Conservation (phyloP, 2,888 invertebrate species). For the Pasiphila rectangulata region DNA sequence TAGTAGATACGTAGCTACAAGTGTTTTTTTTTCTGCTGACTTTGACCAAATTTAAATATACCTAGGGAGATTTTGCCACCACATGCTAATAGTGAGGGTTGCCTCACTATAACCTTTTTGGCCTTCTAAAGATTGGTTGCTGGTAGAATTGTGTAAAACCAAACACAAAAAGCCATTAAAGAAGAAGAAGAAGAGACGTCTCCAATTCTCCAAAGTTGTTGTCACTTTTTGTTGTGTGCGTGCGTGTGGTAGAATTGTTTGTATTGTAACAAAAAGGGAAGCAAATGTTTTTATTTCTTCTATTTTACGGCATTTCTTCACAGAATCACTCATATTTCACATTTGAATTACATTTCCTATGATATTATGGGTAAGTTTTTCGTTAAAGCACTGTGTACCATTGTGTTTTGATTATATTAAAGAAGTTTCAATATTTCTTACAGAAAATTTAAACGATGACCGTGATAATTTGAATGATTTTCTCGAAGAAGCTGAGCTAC, state of each 20-base stretch:
- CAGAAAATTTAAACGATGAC: constrained; percentile 58
- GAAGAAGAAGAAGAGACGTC: too few species aligned
- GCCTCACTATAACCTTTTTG: too few species aligned
- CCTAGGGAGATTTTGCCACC: too few species aligned
- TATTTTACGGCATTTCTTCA: constrained; percentile 12
- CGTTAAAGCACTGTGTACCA: neutral
- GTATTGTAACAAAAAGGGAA: neutral
- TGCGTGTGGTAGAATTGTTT: neutral
- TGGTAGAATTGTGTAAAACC: too few species aligned
- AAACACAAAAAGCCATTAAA: too few species aligned
- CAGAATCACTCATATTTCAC: constrained; percentile 8
- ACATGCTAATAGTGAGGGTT: too few species aligned
- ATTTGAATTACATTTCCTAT: constrained; percentile 1
- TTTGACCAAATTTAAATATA: too few species aligned
- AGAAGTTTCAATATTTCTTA: constrained; percentile 26
- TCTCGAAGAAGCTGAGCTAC: constrained; percentile 95
- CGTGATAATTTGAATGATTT: constrained; percentile 84
- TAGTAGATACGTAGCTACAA: too few species aligned
- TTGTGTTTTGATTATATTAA: neutral
- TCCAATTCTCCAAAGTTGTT: too few species aligned
- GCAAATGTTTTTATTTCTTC: constrained; percentile 26
- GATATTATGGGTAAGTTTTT: constrained; percentile 23
- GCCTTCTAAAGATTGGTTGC: too few species aligned
- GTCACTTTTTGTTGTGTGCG: too few species aligned
- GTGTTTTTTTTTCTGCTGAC: too few species aligned